A percentile compares a stretch with the other conserved stretches of the same genome.
phyloP scores from a whole-genome alignment of 2,888 invertebrate genomes.

The Rhimphoctona megacephalus region DNA sequence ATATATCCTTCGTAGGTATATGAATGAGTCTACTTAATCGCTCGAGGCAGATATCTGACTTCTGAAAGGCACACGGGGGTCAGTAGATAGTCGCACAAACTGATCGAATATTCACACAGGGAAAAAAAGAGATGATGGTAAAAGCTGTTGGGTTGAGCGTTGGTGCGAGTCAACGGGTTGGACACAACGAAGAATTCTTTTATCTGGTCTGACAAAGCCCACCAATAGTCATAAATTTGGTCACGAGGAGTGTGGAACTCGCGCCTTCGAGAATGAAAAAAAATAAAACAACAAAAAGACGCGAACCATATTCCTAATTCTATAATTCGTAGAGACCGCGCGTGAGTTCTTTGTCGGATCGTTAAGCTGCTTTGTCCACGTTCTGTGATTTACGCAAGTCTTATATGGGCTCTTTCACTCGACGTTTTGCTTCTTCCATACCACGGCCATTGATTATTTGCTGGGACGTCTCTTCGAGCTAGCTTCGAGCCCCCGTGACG shows the following conservation, averaged over 20 bases:
- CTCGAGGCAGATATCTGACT: slow-evolving; percentile 59
- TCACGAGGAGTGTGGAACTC: slow-evolving; percentile 59
- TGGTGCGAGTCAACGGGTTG: slow-evolving; percentile 66
- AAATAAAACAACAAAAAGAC: slow-evolving; percentile 62
- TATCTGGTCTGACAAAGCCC: slow-evolving; percentile 77
- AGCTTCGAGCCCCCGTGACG: slow-evolving; percentile 27
- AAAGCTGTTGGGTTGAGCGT: slow-evolving; percentile 29
- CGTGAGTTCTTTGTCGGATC: slow-evolving; percentile 82
- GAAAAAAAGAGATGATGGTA: neutral
- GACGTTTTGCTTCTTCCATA: slow-evolving; percentile 71
- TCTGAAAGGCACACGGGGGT: slow-evolving; percentile 53
- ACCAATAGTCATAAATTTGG: slow-evolving; percentile 79
- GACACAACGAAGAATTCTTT: slow-evolving; percentile 70
- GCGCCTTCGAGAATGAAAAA: slow-evolving; percentile 10
- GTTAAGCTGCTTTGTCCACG: slow-evolving; percentile 84
- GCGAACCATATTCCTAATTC: slow-evolving; percentile 80
- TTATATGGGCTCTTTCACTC: slow-evolving; percentile 72
- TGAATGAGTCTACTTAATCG: slow-evolving; percentile 56
- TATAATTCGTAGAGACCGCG: slow-evolving; percentile 81
- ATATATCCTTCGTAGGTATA: slow-evolving; percentile 50
- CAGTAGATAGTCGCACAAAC: slow-evolving; percentile 48
- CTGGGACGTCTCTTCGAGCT: slow-evolving; percentile 70
- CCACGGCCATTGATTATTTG: slow-evolving; percentile 80
- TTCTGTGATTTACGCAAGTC: slow-evolving; percentile 82
- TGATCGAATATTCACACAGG: slow-evolving; percentile 56